Conservation (phyloP, 2,888 invertebrate species). For the Ennomos fuscantarius region DNA sequence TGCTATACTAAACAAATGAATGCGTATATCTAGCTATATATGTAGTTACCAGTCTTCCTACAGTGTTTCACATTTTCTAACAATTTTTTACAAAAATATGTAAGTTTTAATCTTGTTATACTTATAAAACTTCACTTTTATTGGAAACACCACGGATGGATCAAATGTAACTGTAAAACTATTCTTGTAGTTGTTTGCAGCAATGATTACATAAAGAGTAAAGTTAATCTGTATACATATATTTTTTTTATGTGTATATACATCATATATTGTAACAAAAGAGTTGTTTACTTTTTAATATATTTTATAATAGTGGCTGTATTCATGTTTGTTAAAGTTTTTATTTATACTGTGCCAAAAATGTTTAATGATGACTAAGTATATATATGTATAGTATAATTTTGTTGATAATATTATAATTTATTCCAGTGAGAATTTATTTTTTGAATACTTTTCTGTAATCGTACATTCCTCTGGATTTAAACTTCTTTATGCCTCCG, state of each 20-base stretch:
- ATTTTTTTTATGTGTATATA: no score
- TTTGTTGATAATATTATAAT: conserved; percentile 43
- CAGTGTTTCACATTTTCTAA: conserved; percentile 20
- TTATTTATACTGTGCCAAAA: conserved; percentile 44
- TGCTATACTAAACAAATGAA: conserved; percentile 23
- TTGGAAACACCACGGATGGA: no score
- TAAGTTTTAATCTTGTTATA: background rate
- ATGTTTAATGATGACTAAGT: conserved; percentile 12
- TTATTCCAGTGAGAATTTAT: conserved; percentile 27
- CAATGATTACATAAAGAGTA: no score
- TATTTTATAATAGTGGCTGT: conserved; percentile 38
- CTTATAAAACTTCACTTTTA: no score
- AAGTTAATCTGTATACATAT: no score
- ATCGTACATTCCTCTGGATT: conserved; percentile 25
- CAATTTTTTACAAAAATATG: background rate
- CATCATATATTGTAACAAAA: no score
- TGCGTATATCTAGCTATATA: background rate
- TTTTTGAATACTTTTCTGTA: conserved; percentile 18
- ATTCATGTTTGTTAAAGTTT: conserved; percentile 30
- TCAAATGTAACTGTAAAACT: no score
- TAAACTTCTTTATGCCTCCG: background rate
- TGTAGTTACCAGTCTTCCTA: conserved; percentile 29
- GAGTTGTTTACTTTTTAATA: conserved; percentile 1
- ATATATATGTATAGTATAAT: conserved; percentile 9
- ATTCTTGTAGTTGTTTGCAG: no score